Evolutionary conservation across 2,797 vertebrate species (phyloP), one percentile per base, ranked within the genome.

Genomic region (Valencia hispanica): DNA sequence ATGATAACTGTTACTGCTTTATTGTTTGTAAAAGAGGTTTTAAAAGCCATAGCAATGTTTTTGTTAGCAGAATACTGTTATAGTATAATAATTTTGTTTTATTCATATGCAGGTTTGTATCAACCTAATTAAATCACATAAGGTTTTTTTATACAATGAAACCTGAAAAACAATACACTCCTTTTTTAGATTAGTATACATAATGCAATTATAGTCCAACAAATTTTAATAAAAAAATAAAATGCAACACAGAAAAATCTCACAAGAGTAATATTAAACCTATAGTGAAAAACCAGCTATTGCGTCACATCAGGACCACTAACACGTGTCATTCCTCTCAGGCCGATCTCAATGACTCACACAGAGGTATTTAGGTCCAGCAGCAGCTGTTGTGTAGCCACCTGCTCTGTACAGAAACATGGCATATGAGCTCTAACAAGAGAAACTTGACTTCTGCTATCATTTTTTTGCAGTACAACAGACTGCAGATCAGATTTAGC

Each of bases 321-420:
- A 53, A 50, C 51, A 15, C 48, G 53, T 51, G 30, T 34, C 34
- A 75, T 78, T 73, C 59, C 72, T 79, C 68, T 77, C 73, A 59
- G 36, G 63, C 36, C 1, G 41, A 70, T 43, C 45, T 32, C 50
- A 32, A 50, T 82, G 79, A 87, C 39, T 43, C 74, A 87, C 71
- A 48, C 17, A 70, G 78, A 72, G 77, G 74, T 75, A 81, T 80
- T 76, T 77, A 70, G 59, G 81, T 81, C 74, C 82, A 74, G 57
- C 75, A 82, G 82, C 77, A 82, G 82, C 83, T 81, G 86, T 36
- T 41, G n/a, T 69, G 48, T 55, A 68, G 15, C 45, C 0, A 11
- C 79, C 74, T 53, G n/a, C 61, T 78, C 61, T 65, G 36, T 43
- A 0, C 57, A 77, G 70, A 76, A 61, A 82, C 50, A 55, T 45